Conservation (phyloP, 92 coral and sea anemone species). For the Phenganax stokvisi region DNA sequence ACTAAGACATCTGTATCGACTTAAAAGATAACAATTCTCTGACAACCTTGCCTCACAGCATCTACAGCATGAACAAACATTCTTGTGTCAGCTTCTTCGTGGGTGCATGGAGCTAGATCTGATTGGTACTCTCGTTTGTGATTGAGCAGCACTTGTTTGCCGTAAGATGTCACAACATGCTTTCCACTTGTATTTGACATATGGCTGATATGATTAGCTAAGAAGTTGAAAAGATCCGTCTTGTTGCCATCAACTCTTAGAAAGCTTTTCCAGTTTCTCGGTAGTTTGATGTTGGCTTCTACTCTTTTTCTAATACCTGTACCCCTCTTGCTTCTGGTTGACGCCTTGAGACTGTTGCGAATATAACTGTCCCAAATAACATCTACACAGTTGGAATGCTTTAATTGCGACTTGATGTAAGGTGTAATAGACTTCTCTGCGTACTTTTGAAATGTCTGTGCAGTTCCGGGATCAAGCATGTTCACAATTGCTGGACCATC, state of each 20-base stretch:
- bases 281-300: background rate
- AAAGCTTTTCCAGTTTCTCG: background rate
- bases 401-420: slow-evolving; percentile 6
- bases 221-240: slow-evolving; percentile 6
- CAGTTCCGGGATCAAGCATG: slow-evolving; percentile 9
- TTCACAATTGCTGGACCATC: slow-evolving; percentile 19
- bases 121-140: background rate
- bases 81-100: slow-evolving; percentile 12
- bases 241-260: slow-evolving; percentile 3
- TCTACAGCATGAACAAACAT: background rate
- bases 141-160: background rate
- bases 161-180: background rate
- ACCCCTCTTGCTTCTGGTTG: slow-evolving; percentile 8
- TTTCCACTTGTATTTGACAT: background rate
- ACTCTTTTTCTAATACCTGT: background rate
- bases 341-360: slow-evolving; percentile 1
- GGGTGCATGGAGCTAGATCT: slow-evolving; percentile 3
- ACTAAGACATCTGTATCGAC: slow-evolving; percentile 8
- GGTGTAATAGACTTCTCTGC: background rate
- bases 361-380: slow-evolving; percentile 12
- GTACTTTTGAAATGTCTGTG: slow-evolving; percentile 1
- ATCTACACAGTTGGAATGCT: background rate
- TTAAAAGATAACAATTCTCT: background rate
- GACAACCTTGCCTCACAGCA: slow-evolving; percentile 4
- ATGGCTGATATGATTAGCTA: background rate